Evolutionary conservation across 1,140 invertebrate species (phyloP).

Genomic region (Bombus pascuorum): DNA sequence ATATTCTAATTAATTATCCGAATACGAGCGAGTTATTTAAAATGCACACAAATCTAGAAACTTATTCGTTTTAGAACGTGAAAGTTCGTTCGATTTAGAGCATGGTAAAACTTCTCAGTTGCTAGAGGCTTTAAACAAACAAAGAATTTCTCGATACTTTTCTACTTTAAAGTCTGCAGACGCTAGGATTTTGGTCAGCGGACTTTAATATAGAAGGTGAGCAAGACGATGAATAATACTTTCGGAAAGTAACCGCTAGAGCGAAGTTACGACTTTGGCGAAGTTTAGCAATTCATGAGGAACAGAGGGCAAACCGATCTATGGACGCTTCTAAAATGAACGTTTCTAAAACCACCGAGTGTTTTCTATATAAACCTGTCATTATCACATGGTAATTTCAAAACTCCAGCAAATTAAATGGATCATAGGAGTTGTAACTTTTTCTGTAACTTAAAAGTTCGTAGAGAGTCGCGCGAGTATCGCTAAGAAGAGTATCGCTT

Average conservation of each 20-base stretch:
- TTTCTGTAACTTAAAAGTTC: too few species aligned
- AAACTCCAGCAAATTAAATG: not conserved
- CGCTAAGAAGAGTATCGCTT: too few species aligned
- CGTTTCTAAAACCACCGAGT: not conserved
- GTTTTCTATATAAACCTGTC: not conserved
- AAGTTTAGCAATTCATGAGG: slow-evolving; percentile 20
- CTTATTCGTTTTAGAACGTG: not conserved
- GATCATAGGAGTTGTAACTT: not conserved
- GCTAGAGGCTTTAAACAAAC: not conserved
- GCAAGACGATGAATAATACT: slow-evolving; percentile 15
- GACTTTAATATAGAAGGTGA: not conserved
- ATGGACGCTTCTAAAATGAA: not conserved
- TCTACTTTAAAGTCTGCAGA: not conserved
- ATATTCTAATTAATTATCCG: not conserved
- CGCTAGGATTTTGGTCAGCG: not conserved
- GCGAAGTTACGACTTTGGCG: not conserved
- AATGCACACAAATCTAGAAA: not conserved
- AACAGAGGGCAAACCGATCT: not conserved
- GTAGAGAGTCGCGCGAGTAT: too few species aligned
- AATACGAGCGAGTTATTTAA: not conserved
- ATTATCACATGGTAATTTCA: not conserved
- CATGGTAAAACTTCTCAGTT: not conserved
- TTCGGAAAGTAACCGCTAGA: not conserved
- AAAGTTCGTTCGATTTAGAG: not conserved
- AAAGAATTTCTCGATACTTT: not conserved